Evolutionary conservation across 2,797 vertebrate species (phyloP).

Genomic region (Coracias cyanogaster): DNA sequence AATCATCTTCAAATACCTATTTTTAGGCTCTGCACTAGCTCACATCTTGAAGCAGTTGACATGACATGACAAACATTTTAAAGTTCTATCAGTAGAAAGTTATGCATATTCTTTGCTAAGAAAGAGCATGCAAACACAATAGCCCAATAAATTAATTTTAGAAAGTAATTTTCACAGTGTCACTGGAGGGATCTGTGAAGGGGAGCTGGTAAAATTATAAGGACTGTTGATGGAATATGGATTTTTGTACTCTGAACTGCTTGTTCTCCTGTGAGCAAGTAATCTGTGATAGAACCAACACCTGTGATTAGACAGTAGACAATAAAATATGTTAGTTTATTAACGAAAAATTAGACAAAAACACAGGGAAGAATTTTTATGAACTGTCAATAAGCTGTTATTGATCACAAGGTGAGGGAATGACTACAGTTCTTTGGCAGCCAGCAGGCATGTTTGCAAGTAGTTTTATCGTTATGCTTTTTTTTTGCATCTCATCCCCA

Average conservation of each 20-base stretch:
- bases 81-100: neutral
- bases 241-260: neutral
- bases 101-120: neutral
- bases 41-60: neutral
- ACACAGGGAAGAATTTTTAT: neutral
- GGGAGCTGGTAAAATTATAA: neutral
- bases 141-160: neutral
- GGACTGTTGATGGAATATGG: neutral
- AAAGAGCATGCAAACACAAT: neutral
- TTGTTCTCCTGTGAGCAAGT: neutral
- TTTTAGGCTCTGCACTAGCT: conserved; percentile 37
- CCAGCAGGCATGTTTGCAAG: neutral
- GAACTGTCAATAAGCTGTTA: neutral
- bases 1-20: neutral
- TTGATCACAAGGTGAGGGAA: neutral
- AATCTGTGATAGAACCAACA: neutral
- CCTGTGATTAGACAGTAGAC: neutral
- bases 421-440: neutral
- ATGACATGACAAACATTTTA: conserved; percentile 28
- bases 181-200: neutral
- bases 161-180: neutral
- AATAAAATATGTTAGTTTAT: neutral
- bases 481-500: neutral
- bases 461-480: neutral
- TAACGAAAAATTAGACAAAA: neutral